Evolutionary conservation across 2,113 vertebrate genomes (phyloP).

Genomic region (Aegotheles bennettii): DNA sequence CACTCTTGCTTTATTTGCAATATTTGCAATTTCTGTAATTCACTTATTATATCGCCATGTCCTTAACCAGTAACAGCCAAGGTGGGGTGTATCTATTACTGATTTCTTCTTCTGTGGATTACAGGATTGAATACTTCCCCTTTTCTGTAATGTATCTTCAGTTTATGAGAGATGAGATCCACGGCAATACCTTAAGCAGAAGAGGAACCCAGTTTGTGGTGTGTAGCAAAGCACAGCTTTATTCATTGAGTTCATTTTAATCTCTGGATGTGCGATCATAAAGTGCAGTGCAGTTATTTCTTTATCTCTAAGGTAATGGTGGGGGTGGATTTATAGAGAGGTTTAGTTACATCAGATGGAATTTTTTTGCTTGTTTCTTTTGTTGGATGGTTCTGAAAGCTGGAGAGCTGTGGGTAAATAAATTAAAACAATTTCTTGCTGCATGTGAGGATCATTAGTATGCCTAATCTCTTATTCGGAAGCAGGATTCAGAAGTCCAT

Average conservation of each 20-base stretch:
- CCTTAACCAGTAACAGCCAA: not conserved
- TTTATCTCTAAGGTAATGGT: not conserved
- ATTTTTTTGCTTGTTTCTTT: not conserved
- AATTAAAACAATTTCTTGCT: not conserved
- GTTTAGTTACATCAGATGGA: not conserved
- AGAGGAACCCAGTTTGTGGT: not conserved
- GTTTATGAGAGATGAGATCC: not conserved
- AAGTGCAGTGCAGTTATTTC: not conserved
- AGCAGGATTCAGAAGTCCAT: not conserved
- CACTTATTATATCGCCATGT: not conserved
- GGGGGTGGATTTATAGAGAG: not conserved
- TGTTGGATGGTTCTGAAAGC: not conserved
- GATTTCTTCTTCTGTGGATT: not conserved
- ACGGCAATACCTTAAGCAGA: not conserved
- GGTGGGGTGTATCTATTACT: not conserved
- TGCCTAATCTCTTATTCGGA: not conserved
- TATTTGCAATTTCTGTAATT: not conserved
- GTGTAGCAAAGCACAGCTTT: not conserved
- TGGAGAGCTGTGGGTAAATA: not conserved
- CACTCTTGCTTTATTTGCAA: not conserved
- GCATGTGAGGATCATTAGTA: not conserved
- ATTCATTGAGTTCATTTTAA: not conserved
- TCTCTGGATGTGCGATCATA: not conserved
- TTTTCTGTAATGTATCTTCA: not conserved
- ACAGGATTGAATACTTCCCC: not conserved